Evolutionary conservation across 2,797 vertebrate species (phyloP), one percentile per base, ranked within the genome.

Genomic region (Enteromius trimaculatus): DNA sequence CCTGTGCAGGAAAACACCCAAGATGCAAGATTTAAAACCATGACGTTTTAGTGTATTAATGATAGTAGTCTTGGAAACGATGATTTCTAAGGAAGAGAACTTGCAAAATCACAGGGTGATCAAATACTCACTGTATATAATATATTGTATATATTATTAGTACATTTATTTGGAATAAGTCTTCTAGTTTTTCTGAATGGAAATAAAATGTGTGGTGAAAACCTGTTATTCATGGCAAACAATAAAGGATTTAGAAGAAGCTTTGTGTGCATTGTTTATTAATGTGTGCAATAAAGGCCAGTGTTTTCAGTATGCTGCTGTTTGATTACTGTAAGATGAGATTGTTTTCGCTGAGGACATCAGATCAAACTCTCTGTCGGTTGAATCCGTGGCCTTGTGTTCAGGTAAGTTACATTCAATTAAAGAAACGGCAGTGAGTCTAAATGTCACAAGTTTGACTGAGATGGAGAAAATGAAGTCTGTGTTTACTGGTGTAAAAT

Each of bases 261-360:
- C 16, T 65, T 34, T 65, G 69, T 64, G 31, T 34, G 31, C 31
- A 4, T 34, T 34, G 31, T 34, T 34, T 34, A 34, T 34, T 34
- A 51, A 13, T 39, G n/a, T 53, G 60, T 53, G 44, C 37, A 39
- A 53, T 53, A 65, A 65, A 75, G 39, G 42, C 21, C 42, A 49
- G 60, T 64, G 21, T 21, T 53, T 72, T 62, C 21, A 7, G 4
- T 17, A 3, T 60, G 51, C 3, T 10, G 53, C 37, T 44, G 23
- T 72, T 21, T 37, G 29, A 23, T 74, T 65, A 29, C 44, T 29
- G 9, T 21, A 39, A 64, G 14, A 65, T 51, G 19, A 26, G 37
- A 82, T 78, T 85, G 75, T 90, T 88, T 44, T 65, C 17, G 10
- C 76, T 4, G 42, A 64, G 17, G 29, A 82, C 31, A 29, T 60